Base-by-base conservation (phyloP, 2,113 vertebrate genomes). In the Prunella himalayana region DNA sequence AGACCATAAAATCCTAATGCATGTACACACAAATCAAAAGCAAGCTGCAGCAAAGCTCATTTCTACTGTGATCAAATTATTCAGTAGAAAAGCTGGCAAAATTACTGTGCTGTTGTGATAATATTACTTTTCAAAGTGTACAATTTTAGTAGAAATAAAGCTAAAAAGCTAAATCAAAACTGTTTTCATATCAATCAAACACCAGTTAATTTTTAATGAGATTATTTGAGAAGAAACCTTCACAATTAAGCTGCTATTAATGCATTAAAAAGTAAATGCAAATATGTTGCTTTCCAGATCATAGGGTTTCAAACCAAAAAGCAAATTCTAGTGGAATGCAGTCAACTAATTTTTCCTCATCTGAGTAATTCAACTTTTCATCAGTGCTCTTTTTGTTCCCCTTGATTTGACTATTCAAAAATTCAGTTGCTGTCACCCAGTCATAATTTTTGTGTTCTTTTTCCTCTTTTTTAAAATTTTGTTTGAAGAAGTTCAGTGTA, bases 381-480 rank as follows among this genome's bases (percentile, higher is more conserved):
- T 95, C 92, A 96, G 63, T n/a, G 28, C 7, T 90, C 82, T 83
- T 86, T 88, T 90, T 95, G 51, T 92, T 95, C 59, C 60, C 23
- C 64, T 94, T 96, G 92, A 93, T 95, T 95, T 96, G 87, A 78
- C 71, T 96, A 88, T 94, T 96, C 75, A 93, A 60, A 86, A 80
- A 81, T 86, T 88, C 70, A 1, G 5, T 39, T 81, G n/a, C 79
- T 90, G 56, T 80, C 44, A 69, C 51, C 13, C 56, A 80, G 30
- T 59, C 39, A 16, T n/a, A 31, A 8, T 9, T 10, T 35, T 7
- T 31, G 14, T 6, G 7, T 15, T 5, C 7, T 4, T 13, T 21
- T 57, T 12, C 9, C 4, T 22, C 7, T 33, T 51, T 44, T 44
- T 10, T 0, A 4, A n/a, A n/a, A 17, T 39, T 23, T 45, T 69